Conservation (phyloP, 2,113 vertebrate genomes). For the Tympanuchus pallidicinctus region DNA sequence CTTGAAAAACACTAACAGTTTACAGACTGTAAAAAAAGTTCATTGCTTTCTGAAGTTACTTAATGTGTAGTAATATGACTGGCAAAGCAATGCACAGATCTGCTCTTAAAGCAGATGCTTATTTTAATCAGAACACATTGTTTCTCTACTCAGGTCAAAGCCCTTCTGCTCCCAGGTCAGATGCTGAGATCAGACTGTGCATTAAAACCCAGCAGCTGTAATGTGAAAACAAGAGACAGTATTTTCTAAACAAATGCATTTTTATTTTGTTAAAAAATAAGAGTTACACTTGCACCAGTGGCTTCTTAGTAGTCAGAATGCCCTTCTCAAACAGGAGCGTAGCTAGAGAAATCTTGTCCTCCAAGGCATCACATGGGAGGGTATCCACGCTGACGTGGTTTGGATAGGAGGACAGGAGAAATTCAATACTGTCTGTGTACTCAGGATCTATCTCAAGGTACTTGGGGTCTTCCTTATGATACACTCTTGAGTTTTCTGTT, state of each 20-base stretch:
- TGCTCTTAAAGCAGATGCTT: background rate
- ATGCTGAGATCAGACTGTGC: background rate
- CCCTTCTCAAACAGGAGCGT: conserved; percentile 82
- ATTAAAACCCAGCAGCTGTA: background rate
- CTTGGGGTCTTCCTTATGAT: conserved; percentile 92
- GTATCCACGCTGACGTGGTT: conserved; percentile 82
- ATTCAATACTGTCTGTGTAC: conserved; percentile 89
- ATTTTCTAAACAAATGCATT: background rate
- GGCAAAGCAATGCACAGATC: background rate
- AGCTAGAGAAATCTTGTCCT: conserved; percentile 84
- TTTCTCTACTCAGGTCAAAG: background rate
- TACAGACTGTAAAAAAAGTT: background rate
- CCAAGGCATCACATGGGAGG: conserved; percentile 84
- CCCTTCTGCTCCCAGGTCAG: background rate
- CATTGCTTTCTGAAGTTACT: background rate
- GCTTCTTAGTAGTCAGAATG: conserved; percentile 79
- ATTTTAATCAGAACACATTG: background rate
- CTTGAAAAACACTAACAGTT: background rate
- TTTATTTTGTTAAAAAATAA: conserved; percentile 53
- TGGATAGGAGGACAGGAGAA: conserved; percentile 92
- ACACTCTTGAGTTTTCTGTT: conserved; percentile 92
- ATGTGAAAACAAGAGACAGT: background rate
- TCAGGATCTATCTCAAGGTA: conserved; percentile 88
- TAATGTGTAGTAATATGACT: background rate
- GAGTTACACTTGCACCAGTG: conserved; percentile 54